These are phyloP conservation scores for Meandrusa payeni DNA, from an alignment of 2,888 invertebrate genomes.

Conservation along the genomic window DNA sequence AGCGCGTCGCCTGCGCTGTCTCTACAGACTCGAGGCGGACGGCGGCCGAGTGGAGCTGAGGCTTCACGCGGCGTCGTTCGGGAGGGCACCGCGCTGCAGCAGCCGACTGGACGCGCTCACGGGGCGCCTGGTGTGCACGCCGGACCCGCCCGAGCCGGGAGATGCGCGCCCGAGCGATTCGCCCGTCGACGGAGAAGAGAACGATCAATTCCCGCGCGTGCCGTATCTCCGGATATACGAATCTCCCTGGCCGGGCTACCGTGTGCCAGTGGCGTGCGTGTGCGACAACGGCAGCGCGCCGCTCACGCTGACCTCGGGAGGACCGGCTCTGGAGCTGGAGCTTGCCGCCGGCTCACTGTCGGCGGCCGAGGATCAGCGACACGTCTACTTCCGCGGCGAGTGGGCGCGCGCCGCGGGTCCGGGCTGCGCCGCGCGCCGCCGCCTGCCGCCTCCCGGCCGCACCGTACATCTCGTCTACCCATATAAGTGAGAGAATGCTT, in stretches of 20 bases:
- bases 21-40: constrained; percentile 87
- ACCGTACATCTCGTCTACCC: constrained; percentile 57
- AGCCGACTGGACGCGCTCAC: constrained; percentile 88
- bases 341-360: constrained; percentile 87
- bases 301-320: constrained; percentile 44
- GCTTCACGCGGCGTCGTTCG: constrained; percentile 86
- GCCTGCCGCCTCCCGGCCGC: constrained; percentile 46
- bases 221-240: constrained; percentile 83
- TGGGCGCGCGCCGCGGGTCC: constrained; percentile 47
- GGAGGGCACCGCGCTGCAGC: constrained; percentile 79
- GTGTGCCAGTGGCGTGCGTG: constrained; percentile 87
- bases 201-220: constrained; percentile 64
- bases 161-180: constrained; percentile 35
- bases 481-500: constrained; percentile 56
- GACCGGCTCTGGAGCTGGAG: constrained; percentile 85
- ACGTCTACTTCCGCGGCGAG: constrained; percentile 88
- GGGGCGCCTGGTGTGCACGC: constrained; percentile 75
- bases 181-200: constrained; percentile 44
- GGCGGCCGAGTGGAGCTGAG: constrained; percentile 84
- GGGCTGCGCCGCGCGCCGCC: constrained; percentile 40
- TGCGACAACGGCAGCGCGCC: constrained; percentile 85
- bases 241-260: constrained; percentile 86
- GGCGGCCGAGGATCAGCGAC: constrained; percentile 90
- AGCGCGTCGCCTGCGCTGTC: constrained; percentile 86
- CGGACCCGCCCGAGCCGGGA: constrained; percentile 39